A percentile compares a stretch with the other conserved stretches of the same genome.
Conservation (phyloP, 2,113 vertebrate species). For the Pandion haliaetus region DNA sequence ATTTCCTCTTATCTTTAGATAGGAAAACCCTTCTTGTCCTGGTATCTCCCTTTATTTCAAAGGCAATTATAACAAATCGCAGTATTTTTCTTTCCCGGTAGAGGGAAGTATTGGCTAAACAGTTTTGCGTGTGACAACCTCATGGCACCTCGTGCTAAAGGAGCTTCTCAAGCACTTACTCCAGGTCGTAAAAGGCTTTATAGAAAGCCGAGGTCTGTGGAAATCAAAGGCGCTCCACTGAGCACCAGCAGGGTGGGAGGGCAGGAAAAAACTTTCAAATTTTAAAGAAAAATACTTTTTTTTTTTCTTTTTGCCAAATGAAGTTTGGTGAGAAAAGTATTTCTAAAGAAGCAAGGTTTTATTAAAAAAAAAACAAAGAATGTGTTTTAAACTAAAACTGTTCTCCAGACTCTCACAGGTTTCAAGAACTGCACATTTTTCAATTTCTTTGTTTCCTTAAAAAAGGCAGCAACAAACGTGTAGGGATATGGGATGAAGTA, state of each 20-base stretch:
- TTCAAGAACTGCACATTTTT: not conserved
- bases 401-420: not conserved
- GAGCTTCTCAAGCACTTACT: not conserved
- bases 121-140: rapidly evolving
- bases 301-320: not conserved
- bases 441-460: not conserved
- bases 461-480: not conserved
- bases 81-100: conserved; percentile 6
- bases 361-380: not conserved
- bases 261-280: not conserved
- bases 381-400: not conserved
- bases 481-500: not conserved
- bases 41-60: not conserved
- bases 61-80: not conserved
- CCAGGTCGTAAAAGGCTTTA: not conserved
- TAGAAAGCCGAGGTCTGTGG: not conserved
- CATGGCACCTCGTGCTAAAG: not conserved
- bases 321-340: not conserved
- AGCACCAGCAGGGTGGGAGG: not conserved
- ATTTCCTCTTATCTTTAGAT: not conserved
- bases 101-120: conserved; percentile 59
- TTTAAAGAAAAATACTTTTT: not conserved
- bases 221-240: not conserved
- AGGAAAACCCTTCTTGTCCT: not conserved
- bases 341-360: not conserved